These are phyloP conservation scores for Himalopsyche anomala DNA, from an alignment of 2,888 invertebrate species.

Conservation along the genomic window DNA sequence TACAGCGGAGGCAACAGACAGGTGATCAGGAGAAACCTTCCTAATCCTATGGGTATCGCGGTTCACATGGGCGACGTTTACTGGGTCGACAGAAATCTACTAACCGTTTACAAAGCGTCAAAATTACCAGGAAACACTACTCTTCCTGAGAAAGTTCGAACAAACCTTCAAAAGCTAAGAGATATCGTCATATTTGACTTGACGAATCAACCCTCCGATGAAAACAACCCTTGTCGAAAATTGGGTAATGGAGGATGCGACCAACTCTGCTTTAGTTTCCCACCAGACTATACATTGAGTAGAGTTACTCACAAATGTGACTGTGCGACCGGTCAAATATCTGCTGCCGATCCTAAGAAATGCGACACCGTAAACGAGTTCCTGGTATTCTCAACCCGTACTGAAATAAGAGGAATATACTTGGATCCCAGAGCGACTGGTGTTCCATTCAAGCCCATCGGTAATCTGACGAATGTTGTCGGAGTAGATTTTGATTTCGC, in stretches of 20 bases:
- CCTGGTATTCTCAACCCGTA: constrained; percentile 94
- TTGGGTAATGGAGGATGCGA: constrained; percentile 91
- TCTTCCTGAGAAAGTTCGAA: constrained; percentile 84
- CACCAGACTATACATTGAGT: constrained; percentile 79
- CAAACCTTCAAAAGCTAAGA: constrained; percentile 89
- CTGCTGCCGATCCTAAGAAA: constrained; percentile 79
- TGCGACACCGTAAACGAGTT: constrained; percentile 93
- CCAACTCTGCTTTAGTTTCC: constrained; percentile 96
- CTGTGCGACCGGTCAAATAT: constrained; percentile 92
- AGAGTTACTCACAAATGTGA: constrained; percentile 84
- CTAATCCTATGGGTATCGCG: constrained; percentile 96
- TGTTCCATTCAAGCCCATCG: constrained; percentile 90
- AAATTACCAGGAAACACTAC: constrained; percentile 86
- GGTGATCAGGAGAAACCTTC: constrained; percentile 89
- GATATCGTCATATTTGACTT: constrained; percentile 95
- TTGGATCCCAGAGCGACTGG: constrained; percentile 89
- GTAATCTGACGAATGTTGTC: constrained; percentile 93
- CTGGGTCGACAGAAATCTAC: constrained; percentile 96
- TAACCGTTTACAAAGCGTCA: constrained; percentile 88
- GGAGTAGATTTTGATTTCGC: constrained; percentile 97
- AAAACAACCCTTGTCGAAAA: constrained; percentile 87
- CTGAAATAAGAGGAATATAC: constrained; percentile 94
- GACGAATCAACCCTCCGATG: constrained; percentile 90
- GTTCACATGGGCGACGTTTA: constrained; percentile 90
- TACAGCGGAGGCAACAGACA: constrained; percentile 88